These are phyloP conservation scores for Trichacis sp. DNA, from an alignment of 2,888 invertebrate species.

Conservation along the genomic window DNA sequence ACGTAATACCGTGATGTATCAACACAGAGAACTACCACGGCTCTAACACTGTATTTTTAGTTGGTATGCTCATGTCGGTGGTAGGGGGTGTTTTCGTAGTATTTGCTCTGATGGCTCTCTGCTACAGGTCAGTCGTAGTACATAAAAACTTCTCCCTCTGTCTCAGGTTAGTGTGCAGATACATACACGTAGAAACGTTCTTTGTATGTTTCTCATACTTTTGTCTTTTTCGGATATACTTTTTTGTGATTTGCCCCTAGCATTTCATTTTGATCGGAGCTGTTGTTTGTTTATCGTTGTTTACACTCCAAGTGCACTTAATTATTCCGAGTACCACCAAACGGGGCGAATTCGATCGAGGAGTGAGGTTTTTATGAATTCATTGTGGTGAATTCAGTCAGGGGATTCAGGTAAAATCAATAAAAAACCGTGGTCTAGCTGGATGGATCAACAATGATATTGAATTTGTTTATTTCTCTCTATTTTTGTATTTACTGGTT, in stretches of 20 bases:
- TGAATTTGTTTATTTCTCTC: too few relatives aligned
- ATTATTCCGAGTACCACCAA: not conserved
- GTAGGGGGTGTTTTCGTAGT: constrained; percentile 99
- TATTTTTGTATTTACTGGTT: too few relatives aligned
- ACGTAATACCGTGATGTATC: constrained; percentile 36
- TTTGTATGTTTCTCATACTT: constrained; percentile 46
- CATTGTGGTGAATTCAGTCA: too few relatives aligned
- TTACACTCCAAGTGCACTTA: not conserved
- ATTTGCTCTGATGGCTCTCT: constrained; percentile 98
- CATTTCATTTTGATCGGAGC: constrained; percentile 32
- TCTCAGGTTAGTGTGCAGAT: constrained; percentile 98
- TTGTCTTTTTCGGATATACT: constrained; percentile 62
- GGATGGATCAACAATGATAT: too few relatives aligned
- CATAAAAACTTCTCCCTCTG: constrained; percentile 98
- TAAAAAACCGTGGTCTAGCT: too few relatives aligned
- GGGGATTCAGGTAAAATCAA: too few relatives aligned
- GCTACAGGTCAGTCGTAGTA: constrained; percentile 99
- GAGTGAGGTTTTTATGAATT: too few relatives aligned
- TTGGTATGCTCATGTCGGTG: constrained; percentile 97
- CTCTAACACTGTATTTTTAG: constrained; percentile 97
- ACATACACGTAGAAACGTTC: constrained; percentile 64
- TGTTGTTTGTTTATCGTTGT: constrained; percentile 43
- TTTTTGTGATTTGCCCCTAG: constrained; percentile 1
- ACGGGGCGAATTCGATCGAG: not conserved
- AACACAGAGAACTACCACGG: constrained; percentile 94